These are phyloP conservation scores for Amblyjoppa fuscipennis DNA, from an alignment of 2,888 invertebrate species.

Conservation along the genomic window DNA sequence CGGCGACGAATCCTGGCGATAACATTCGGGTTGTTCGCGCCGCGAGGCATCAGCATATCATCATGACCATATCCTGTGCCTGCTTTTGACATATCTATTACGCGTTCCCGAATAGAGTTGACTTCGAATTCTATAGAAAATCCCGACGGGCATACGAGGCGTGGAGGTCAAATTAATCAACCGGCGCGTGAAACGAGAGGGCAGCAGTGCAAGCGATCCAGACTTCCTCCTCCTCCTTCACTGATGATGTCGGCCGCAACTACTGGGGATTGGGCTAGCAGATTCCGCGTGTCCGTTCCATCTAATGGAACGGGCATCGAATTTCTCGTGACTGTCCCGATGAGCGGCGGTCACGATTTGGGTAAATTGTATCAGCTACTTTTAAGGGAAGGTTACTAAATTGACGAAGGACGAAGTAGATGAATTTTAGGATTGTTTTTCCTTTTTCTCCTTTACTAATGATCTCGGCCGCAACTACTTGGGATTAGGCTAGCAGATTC, in stretches of 20 bases:
- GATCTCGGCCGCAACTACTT: no score
- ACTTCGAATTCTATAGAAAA: constrained; percentile 80
- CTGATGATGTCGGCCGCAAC: constrained; percentile 39
- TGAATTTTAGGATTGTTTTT: no score
- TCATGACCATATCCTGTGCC: constrained; percentile 80
- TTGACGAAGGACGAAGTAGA: no score
- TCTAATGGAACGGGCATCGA: not conserved
- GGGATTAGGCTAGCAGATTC: no score
- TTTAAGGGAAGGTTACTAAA: not conserved
- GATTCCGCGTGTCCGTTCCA: constrained; percentile 78
- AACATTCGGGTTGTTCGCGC: constrained; percentile 45
- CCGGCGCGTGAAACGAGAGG: constrained; percentile 82
- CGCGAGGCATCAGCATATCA: constrained; percentile 80
- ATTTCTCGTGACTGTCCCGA: not conserved
- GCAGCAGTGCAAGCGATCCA: constrained; percentile 48
- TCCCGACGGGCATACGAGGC: constrained; percentile 65
- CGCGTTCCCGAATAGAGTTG: constrained; percentile 82
- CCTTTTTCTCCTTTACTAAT: no score
- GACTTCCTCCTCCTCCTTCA: constrained; percentile 42
- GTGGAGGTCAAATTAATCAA: constrained; percentile 83
- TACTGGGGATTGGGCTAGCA: constrained; percentile 82
- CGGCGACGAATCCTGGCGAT: constrained; percentile 41
- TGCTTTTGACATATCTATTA: constrained; percentile 85
- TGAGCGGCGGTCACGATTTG: not conserved
- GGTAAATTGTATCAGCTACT: not conserved